Evolutionary conservation across 2,113 vertebrate genomes (phyloP).

Genomic region (Zosterops japonicus): DNA sequence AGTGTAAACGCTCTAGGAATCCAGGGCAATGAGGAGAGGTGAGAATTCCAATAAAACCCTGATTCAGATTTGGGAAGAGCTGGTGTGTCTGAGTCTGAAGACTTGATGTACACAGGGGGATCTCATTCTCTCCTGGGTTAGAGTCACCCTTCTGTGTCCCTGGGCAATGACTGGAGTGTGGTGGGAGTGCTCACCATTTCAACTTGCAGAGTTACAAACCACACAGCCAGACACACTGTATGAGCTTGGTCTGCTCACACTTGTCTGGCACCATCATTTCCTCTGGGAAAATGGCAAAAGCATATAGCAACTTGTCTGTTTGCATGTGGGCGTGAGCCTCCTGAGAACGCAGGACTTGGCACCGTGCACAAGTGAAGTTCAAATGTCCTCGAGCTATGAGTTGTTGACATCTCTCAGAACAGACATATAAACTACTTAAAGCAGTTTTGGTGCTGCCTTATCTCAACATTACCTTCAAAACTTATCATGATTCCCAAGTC

Average conservation of each 20-base stretch:
- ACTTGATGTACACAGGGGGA: background rate
- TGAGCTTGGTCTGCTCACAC: slow-evolving; percentile 44
- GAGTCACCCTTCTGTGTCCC: background rate
- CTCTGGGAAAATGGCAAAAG: slow-evolving; percentile 60
- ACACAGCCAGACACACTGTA: background rate
- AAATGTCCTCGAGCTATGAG: background rate
- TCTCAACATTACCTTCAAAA: background rate
- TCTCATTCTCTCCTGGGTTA: background rate
- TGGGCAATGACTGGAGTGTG: background rate
- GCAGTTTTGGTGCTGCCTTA: background rate
- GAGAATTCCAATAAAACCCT: background rate
- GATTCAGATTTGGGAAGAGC: background rate
- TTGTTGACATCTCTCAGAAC: slow-evolving; percentile 43
- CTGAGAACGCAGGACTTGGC: slow-evolving; percentile 42
- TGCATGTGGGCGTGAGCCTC: slow-evolving; percentile 42
- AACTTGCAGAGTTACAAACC: background rate
- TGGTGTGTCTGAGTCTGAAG: background rate
- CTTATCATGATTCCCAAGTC: background rate
- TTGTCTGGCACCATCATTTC: slow-evolving; percentile 51
- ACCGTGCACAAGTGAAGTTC: background rate
- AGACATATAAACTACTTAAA: background rate
- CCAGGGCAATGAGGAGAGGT: background rate
- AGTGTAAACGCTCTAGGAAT: background rate
- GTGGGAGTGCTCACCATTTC: background rate
- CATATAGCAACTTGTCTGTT: slow-evolving; percentile 57